These are phyloP conservation scores for Leucopsar rothschildi DNA, from an alignment of 2,113 vertebrate genomes.

Conservation along the genomic window DNA sequence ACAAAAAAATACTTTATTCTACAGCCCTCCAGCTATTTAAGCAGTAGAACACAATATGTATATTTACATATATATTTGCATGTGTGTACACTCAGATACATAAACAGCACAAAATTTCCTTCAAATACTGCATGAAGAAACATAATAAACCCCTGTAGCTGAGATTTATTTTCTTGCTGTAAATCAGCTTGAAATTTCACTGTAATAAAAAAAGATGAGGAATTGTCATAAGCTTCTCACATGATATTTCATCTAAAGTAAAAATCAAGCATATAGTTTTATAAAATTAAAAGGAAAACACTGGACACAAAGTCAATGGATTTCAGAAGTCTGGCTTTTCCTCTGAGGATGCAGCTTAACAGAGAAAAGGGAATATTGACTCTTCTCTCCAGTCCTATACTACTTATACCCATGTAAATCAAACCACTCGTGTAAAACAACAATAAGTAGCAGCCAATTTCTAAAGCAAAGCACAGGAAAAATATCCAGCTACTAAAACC, in stretches of 20 bases:
- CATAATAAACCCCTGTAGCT: neutral
- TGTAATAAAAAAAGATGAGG: rapidly evolving
- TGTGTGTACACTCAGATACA: neutral
- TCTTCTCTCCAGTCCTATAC: neutral
- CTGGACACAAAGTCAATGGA: neutral
- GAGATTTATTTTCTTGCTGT: neutral
- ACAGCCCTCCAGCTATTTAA: neutral
- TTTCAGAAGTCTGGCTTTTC: neutral
- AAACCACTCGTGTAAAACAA: neutral
- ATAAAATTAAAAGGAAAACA: neutral
- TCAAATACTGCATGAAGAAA: neutral
- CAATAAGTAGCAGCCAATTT: neutral
- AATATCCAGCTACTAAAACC: neutral
- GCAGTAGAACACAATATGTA: neutral
- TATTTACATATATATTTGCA: neutral
- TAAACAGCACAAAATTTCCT: neutral
- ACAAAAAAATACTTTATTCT: neutral
- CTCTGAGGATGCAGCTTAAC: neutral
- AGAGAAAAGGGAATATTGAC: neutral
- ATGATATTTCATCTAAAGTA: neutral
- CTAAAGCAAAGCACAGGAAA: neutral
- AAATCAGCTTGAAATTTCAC: neutral
- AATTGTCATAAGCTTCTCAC: neutral
- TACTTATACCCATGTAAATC: neutral
- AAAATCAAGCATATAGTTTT: neutral